phyloP scores from a whole-genome alignment of 2,113 vertebrate genomes.

The Chaetops frenatus region DNA sequence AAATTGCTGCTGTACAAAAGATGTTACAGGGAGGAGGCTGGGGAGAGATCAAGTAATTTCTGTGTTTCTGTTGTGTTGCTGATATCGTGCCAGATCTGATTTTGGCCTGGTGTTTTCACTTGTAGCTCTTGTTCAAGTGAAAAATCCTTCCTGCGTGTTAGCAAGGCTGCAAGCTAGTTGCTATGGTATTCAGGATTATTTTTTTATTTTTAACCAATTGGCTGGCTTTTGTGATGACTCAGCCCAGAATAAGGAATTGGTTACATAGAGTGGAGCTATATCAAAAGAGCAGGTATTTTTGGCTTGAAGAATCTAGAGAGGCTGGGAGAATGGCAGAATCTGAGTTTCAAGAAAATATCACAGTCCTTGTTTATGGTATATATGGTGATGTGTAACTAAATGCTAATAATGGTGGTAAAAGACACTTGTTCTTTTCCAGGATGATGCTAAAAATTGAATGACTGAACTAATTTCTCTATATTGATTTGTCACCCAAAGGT shows the following conservation, averaged over 20 bases:
- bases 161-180: slow-evolving; percentile 23
- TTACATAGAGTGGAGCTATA: not conserved
- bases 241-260: not conserved
- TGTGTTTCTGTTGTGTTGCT: rapidly evolving
- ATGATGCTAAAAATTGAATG: not conserved
- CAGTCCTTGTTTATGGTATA: not conserved
- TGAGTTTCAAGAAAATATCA: not conserved
- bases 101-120: not conserved
- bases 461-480: not conserved
- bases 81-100: not conserved
- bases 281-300: slow-evolving; percentile 25
- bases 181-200: slow-evolving; percentile 36
- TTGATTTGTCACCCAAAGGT: not conserved
- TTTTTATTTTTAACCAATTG: not conserved
- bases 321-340: not conserved
- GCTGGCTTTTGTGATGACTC: slow-evolving; percentile 19
- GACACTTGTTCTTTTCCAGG: not conserved
- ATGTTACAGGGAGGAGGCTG: not conserved
- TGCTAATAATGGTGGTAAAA: not conserved
- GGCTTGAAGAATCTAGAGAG: not conserved
- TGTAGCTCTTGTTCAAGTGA: slow-evolving; percentile 20
- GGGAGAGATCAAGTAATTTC: not conserved
- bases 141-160: not conserved
- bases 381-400: not conserved
- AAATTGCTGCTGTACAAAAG: not conserved